Percentiles rank a stretch among this genome's conserved stretches.
These are phyloP conservation scores for Ophioninae sp. DNA, from an alignment of 2,888 invertebrate species.

Conservation along the genomic window DNA sequence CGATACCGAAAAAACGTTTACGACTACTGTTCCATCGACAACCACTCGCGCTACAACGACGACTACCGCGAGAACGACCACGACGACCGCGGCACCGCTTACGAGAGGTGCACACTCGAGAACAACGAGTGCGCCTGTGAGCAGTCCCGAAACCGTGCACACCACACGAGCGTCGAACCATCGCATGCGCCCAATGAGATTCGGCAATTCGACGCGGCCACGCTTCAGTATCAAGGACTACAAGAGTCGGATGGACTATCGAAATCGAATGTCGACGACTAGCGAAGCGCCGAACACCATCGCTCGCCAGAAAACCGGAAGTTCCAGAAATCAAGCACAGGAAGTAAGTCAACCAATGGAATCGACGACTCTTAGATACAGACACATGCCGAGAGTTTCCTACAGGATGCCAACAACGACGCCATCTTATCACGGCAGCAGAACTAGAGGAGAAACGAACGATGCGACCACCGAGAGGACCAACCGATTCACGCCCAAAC, in stretches of 20 bases:
- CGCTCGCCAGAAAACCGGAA: constrained; percentile 40
- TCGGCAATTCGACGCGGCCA: constrained; percentile 84
- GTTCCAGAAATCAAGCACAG: constrained; percentile 49
- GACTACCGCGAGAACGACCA: constrained; percentile 46
- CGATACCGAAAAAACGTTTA: constrained; percentile 68
- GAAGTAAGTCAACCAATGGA: constrained; percentile 51
- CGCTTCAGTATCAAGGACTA: constrained; percentile 91
- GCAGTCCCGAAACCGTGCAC: constrained; percentile 34
- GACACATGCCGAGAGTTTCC: constrained; percentile 73
- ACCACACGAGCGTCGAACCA: constrained; percentile 67
- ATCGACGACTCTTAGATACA: constrained; percentile 71
- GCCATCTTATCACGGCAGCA: constrained; percentile 47
- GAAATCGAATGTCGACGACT: constrained; percentile 71
- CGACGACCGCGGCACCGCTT: constrained; percentile 49
- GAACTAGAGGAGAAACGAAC: constrained; percentile 21
- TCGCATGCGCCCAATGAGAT: constrained; percentile 75
- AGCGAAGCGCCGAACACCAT: constrained; percentile 52
- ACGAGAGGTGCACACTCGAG: constrained; percentile 28
- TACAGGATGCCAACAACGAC: constrained; percentile 72
- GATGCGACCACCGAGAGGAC: constrained; percentile 71
- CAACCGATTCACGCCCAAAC: constrained; percentile 73
- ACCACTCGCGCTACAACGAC: constrained; percentile 19
- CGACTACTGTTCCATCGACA: constrained; percentile 41
- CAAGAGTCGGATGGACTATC: constrained; percentile 84
- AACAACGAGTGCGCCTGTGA: constrained; percentile 40